Evolutionary conservation across 2,797 vertebrate genomes (phyloP), one percentile per base, ranked within the genome.

Genomic region (Tenualosa ilisha): DNA sequence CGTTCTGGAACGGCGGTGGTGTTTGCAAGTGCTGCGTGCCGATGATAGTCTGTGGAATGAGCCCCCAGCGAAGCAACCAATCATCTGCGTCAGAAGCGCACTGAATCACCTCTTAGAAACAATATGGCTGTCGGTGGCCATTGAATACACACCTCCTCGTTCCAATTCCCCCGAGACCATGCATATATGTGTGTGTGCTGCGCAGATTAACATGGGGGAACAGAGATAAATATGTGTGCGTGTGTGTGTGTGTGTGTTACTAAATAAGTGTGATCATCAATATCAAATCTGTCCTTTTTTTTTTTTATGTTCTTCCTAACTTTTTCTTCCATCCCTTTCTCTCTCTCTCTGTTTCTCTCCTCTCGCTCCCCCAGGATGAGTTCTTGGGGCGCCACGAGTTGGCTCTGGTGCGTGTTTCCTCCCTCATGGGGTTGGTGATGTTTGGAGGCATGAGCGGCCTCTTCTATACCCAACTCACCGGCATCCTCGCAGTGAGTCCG

Each of bases 381-480:
- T 99, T 99, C 93, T 91, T 96, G 12, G 96, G 96, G 72, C 96
- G 92, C 81, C 98, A 99, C 85, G 98, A 99, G 91, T 93, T 99
- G 94, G 98, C 98, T 86, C 94, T 99, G 86, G 93, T 99, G 91
- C 96, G 98, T 81, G 88, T 96, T 86, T 98, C 98, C n/a, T 93
- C 97, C 3, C 95, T 99, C 89, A 98, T 97, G 97, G 98, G 96
- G 22, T 90, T 99, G 90, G 93, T 98, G 91, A 97, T 98, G 96
- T 95, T 99, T 81, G 95, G 95, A 84, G 98, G 98, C 92, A 99
- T 99, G 95, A 95, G 95, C 79, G 96, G 95, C 92, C 96, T 99
- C 91, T 99, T 99, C 94, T 98, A 98, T 94, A 96, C 96, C 50
- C 98, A 99, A 90, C 92, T 99, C 91, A 92, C 94, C 50, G 97